Base-by-base conservation (phyloP, 2,797 vertebrate species). In the Caiman crocodilus region DNA sequence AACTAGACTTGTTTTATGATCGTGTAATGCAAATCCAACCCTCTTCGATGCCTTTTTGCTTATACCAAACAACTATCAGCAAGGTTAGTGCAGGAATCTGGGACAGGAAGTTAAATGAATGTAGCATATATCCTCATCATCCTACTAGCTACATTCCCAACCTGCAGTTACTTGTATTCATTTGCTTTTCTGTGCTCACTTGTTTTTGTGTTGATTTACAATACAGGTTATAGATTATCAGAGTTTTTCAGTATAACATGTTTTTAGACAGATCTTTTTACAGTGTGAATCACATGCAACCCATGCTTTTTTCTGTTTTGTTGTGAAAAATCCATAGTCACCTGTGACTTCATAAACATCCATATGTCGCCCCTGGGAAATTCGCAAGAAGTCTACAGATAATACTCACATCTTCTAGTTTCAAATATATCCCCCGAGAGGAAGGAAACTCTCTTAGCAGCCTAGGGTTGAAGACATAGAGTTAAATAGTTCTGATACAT, bases 21-120 rank as follows among this genome's bases (percentile, higher is more conserved):
- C 58, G 21, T 16, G 58, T 30, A 69, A 7, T 73, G 78, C 17
- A 71, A 57, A 60, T 74, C 30, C 14, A 79, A 58, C 79, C 58
- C 64, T 96, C 93, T 78, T 65, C 32, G 9, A 32, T 88, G 64
- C 82, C 61, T 30, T 90, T 90, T 75, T 89, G 18, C 78, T 91
- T 94, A 61, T 74, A 78, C 84, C 82, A 20, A 50, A 78, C 35
- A 64, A 84, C 85, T 74, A 13, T 82, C 87, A 16, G 13, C 6
- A 42, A 23, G 69, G 61, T 71, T 35, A 59, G 64, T 35, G 55
- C 82, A 76, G 67, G 60, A 91, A 64, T 82, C 78, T 14, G 88
- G 82, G 82, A 17, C 0, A 1, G 21, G 56, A 76, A 92, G 85
- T 65, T 83, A n/a, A 60, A 76, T 42, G 63, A 76, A 73, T 89